Evolutionary conservation across 2,797 vertebrate genomes (phyloP).

Genomic region (Leuciscus waleckii): DNA sequence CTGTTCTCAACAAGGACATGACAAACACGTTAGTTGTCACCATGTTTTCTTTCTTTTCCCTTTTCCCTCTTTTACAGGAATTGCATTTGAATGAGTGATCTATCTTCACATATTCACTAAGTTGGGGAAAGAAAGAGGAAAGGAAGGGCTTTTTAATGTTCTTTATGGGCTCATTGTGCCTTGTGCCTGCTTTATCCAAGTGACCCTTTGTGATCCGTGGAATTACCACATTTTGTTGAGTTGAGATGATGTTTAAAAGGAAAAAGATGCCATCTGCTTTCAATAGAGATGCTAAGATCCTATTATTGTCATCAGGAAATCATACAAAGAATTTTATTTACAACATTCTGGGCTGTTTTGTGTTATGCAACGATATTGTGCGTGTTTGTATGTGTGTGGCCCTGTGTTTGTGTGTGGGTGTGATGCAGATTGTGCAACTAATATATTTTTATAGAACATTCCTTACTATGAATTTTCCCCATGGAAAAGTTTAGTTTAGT

Average conservation of each 20-base stretch:
- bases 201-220: neutral
- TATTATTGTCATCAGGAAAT: slow-evolving; percentile 1
- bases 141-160: neutral
- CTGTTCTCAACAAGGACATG: slow-evolving; percentile 11
- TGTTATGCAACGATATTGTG: neutral
- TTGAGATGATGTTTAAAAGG: neutral
- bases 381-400: slow-evolving; percentile 11
- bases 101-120: neutral
- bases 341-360: neutral
- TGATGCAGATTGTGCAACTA: neutral
- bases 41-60: neutral
- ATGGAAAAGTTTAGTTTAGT: neutral
- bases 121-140: neutral
- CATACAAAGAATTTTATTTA: neutral
- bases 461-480: neutral
- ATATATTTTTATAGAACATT: neutral
- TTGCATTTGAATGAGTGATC: neutral
- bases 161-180: neutral
- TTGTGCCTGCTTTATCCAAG: neutral
- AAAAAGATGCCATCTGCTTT: slow-evolving; percentile 1
- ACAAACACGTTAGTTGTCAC: neutral
- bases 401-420: neutral
- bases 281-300: neutral
- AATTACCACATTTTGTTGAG: neutral
- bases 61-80: neutral